Percentiles rank a stretch among this genome's conserved stretches.
Conservation (phyloP, 2,113 vertebrate genomes). For the Mesitornis unicolor region DNA sequence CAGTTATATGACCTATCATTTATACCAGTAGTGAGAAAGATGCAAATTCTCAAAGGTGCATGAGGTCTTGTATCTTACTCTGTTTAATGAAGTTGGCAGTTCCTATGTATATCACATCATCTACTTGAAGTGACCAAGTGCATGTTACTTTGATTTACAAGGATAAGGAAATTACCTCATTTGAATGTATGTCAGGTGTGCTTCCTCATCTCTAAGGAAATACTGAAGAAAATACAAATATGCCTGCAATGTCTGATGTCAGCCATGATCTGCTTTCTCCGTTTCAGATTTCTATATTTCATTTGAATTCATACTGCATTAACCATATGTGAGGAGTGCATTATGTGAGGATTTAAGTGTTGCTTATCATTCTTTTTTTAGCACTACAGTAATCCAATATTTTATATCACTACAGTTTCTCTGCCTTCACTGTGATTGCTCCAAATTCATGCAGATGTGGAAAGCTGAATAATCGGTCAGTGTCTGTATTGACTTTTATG, state of each 20-base stretch:
- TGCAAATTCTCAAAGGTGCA: not conserved
- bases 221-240: conserved; percentile 5
- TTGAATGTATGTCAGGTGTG: not conserved
- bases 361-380: not conserved
- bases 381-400: not conserved
- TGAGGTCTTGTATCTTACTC: not conserved
- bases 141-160: not conserved
- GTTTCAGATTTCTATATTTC: conserved; percentile 2
- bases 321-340: not conserved
- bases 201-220: not conserved
- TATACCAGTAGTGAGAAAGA: not conserved
- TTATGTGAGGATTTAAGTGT: conserved; percentile 3
- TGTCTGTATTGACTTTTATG: not conserved
- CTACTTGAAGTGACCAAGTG: not conserved
- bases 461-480: not conserved
- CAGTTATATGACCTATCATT: not conserved
- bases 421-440: not conserved
- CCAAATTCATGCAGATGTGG: not conserved
- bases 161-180: not conserved
- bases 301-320: conserved; percentile 27
- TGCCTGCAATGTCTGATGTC: not conserved
- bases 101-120: not conserved
- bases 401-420: not conserved
- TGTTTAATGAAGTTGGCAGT: not conserved
- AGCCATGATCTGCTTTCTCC: not conserved